These are phyloP conservation scores for Erynnis tages DNA, from an alignment of 2,888 invertebrate species.

Conservation along the genomic window DNA sequence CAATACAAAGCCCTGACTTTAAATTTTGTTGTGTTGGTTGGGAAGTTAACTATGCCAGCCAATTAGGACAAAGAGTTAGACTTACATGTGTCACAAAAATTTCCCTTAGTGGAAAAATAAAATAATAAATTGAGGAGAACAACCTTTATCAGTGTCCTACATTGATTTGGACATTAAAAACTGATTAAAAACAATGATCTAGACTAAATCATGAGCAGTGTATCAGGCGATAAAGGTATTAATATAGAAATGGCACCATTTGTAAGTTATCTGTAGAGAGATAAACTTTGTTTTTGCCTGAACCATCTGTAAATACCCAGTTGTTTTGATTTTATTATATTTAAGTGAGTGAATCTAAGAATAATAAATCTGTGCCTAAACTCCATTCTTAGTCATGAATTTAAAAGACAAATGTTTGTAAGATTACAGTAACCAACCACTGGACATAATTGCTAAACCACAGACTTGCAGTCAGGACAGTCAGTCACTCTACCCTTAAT, in stretches of 20 bases:
- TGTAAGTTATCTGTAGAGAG: constrained; percentile 10
- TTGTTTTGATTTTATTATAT: background rate
- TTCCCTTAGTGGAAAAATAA: background rate
- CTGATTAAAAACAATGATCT: background rate
- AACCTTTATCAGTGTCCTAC: constrained; percentile 12
- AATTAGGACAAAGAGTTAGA: background rate
- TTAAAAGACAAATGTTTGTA: no score
- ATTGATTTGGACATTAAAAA: constrained; percentile 1
- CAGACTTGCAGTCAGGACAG: no score
- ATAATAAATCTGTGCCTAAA: no score
- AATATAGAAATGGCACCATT: constrained; percentile 8
- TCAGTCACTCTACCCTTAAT: no score
- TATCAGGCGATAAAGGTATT: constrained; percentile 13
- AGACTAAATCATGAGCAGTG: background rate
- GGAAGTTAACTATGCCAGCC: no score
- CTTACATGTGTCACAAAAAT: background rate
- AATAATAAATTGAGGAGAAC: background rate
- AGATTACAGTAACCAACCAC: no score
- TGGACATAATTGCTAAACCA: no score
- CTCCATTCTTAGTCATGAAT: no score
- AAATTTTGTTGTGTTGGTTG: no score
- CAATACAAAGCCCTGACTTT: no score
- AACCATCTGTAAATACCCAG: background rate
- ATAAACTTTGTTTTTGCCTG: constrained; percentile 12
- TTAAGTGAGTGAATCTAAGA: no score